Evolutionary conservation across 2,797 vertebrate genomes (phyloP).

Genomic region (Aldrovandia affinis): DNA sequence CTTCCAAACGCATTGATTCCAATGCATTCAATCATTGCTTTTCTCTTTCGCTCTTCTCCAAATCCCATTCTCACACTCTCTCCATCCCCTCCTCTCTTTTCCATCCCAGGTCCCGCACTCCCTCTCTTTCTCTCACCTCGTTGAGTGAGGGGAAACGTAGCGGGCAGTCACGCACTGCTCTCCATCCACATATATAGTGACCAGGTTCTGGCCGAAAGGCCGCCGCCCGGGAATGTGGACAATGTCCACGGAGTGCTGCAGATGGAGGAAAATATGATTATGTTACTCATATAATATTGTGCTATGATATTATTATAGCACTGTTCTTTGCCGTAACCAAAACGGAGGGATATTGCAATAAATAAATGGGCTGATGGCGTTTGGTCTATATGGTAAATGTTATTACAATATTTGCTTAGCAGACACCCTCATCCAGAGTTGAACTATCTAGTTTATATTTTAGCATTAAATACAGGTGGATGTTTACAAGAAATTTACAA

Average conservation of each 20-base stretch:
- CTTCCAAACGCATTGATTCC: not conserved
- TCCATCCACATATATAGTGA: slow-evolving; percentile 88
- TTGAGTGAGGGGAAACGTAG: slow-evolving; percentile 90
- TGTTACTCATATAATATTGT: not conserved
- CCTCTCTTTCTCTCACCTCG: slow-evolving; percentile 76
- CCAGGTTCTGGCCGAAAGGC: slow-evolving; percentile 90
- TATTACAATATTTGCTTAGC: not conserved
- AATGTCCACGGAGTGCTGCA: slow-evolving; percentile 87
- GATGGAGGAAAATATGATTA: not conserved
- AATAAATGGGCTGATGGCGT: not conserved
- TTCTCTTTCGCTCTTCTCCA: not conserved
- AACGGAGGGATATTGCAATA: not conserved
- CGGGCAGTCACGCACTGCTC: slow-evolving; percentile 77
- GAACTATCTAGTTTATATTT: not conserved
- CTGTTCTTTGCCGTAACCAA: not conserved
- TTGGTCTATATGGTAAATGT: not conserved
- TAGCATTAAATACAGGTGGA: not conserved
- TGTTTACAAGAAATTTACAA: not conserved
- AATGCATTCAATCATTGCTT: slow-evolving; percentile 2
- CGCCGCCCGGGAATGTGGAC: slow-evolving; percentile 87
- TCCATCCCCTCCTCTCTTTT: not conserved
- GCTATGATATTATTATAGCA: too few relatives aligned
- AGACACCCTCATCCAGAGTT: not conserved
- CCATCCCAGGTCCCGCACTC: not conserved
- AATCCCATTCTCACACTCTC: not conserved